These are phyloP conservation scores for Drosophila ochracea DNA, from an alignment of 2,888 invertebrate species.

Conservation along the genomic window DNA sequence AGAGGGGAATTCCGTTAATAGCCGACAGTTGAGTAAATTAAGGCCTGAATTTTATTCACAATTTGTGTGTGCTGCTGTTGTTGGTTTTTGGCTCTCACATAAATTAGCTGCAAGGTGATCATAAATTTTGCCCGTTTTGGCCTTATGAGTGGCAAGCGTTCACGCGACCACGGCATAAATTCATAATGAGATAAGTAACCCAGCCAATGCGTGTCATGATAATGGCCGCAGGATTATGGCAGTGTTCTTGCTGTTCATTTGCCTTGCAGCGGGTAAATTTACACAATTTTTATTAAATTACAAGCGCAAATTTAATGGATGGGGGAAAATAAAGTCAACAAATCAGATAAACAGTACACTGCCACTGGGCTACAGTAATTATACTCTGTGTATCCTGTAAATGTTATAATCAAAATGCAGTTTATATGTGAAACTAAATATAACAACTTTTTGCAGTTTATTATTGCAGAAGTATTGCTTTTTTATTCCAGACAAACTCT, in stretches of 20 bases:
- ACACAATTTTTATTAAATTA: constrained; percentile 43
- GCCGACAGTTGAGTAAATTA: constrained; percentile 29
- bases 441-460: not conserved
- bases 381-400: not conserved
- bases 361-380: constrained; percentile 13
- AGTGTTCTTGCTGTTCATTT: constrained; percentile 20
- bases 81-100: constrained; percentile 45
- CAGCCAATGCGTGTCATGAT: constrained; percentile 39
- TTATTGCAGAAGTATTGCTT: not conserved
- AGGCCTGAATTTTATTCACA: constrained; percentile 23
- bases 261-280: constrained; percentile 32
- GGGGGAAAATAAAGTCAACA: constrained; percentile 9
- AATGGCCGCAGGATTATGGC: constrained; percentile 39
- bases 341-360: constrained; percentile 13
- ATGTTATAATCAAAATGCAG: not conserved
- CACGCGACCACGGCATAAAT: constrained; percentile 50
- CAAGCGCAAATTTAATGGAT: constrained; percentile 3
- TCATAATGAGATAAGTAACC: constrained; percentile 59
- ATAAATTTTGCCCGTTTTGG: constrained; percentile 53
- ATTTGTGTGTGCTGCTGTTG: constrained; percentile 10
- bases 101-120: constrained; percentile 63
- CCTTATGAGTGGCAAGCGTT: constrained; percentile 41
- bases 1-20: constrained; percentile 41
- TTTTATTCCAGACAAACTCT: not conserved
- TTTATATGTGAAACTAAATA: not conserved